Conservation (phyloP, 2,113 vertebrate species). For the Esox niger region DNA sequence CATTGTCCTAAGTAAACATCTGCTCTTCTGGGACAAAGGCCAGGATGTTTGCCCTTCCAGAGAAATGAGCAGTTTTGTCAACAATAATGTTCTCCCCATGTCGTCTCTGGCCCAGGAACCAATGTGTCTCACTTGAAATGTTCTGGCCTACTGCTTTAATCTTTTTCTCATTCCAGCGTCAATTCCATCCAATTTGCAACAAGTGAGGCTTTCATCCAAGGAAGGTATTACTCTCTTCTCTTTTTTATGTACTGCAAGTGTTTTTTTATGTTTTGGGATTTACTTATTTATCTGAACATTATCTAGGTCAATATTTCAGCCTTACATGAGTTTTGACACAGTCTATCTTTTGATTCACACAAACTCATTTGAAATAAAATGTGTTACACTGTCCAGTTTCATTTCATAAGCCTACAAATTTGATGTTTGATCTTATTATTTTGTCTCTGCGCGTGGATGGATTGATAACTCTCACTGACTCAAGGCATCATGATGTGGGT, state of each 20-base stretch:
- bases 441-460: too few relatives aligned
- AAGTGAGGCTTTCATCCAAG: background rate
- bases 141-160: conserved; percentile 11
- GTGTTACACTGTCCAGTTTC: background rate
- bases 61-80: conserved; percentile 32
- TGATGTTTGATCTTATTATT: too few relatives aligned
- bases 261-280: background rate
- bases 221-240: background rate
- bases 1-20: conserved; percentile 24
- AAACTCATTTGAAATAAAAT: too few relatives aligned
- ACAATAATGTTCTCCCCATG: conserved; percentile 21
- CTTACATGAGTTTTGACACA: background rate
- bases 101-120: background rate
- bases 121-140: conserved; percentile 23
- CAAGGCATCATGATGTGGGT: background rate
- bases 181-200: conserved; percentile 8
- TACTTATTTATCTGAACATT: background rate
- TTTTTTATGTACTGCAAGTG: background rate
- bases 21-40: conserved; percentile 10
- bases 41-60: conserved; percentile 19
- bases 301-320: background rate
- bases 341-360: too few relatives aligned
- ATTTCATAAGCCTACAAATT: conserved; percentile 1
- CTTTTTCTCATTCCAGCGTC: conserved; percentile 11
- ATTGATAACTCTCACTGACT: too few relatives aligned